A percentile compares a stretch with the other conserved stretches of the same genome.
These are phyloP conservation scores for Microctonus brassicae DNA, from an alignment of 2,888 invertebrate genomes.

Conservation along the genomic window DNA sequence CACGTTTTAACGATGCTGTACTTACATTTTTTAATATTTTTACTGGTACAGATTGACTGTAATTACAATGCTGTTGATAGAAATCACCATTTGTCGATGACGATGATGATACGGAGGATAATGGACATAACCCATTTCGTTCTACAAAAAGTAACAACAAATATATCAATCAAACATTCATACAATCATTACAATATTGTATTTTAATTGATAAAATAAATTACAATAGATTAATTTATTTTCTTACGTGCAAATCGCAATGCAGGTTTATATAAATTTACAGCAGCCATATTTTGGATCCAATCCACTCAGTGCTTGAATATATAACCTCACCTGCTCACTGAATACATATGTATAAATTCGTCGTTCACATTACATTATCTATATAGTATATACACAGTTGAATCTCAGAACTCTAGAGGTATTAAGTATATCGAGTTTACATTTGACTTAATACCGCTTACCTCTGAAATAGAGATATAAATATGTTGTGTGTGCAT, in stretches of 20 bases:
- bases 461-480: no score
- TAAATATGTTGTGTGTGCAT: no score
- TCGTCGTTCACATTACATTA: neutral
- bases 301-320: neutral
- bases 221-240: neutral
- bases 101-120: neutral
- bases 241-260: neutral
- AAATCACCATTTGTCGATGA: neutral
- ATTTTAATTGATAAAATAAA: neutral
- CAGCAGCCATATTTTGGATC: neutral
- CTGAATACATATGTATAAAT: no score
- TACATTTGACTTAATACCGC: no score
- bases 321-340: neutral
- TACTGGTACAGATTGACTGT: constrained; percentile 49
- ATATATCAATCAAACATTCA: neutral
- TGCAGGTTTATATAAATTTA: neutral
- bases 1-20: constrained; percentile 79
- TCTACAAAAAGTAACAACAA: neutral
- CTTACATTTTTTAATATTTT: constrained; percentile 58
- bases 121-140: neutral
- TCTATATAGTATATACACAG: no score
- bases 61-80: constrained; percentile 52
- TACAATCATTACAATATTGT: neutral
- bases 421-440: no score
- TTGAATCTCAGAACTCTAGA: no score